A percentile compares a stretch with the other conserved stretches of the same genome.
Evolutionary conservation across 2,888 invertebrate genomes (phyloP).

Genomic region (Lasioglossum morio): DNA sequence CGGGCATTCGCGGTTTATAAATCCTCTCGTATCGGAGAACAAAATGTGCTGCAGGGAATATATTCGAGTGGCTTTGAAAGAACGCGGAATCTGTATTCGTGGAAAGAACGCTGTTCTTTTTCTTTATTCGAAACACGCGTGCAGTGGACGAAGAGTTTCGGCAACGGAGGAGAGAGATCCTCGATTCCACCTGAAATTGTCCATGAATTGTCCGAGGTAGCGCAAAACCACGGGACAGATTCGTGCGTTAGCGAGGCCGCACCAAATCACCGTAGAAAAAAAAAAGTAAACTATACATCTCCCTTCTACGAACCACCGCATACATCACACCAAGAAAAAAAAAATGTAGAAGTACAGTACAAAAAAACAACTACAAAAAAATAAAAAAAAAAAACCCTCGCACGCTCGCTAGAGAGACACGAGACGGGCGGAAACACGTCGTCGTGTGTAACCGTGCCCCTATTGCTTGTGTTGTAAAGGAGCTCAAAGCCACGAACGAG

Average conservation of each 20-base stretch:
- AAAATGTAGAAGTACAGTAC: slow-evolving; percentile 37
- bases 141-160: slow-evolving; percentile 14
- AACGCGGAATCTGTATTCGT: not conserved
- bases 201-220: not conserved
- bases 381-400: slow-evolving; percentile 40
- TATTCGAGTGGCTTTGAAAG: not conserved
- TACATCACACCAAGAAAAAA: slow-evolving; percentile 65
- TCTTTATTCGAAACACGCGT: not conserved
- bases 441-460: slow-evolving; percentile 72
- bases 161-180: not conserved
- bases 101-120: not conserved
- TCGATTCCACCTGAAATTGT: not conserved
- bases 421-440: slow-evolving; percentile 52
- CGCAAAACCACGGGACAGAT: slow-evolving; percentile 60
- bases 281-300: slow-evolving; percentile 54
- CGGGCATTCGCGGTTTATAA: not conserved
- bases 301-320: slow-evolving; percentile 65
- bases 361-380: slow-evolving; percentile 8
- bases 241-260: slow-evolving; percentile 68
- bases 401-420: slow-evolving; percentile 61
- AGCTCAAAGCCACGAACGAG: slow-evolving; percentile 94
- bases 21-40: not conserved
- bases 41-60: not conserved
- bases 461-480: slow-evolving; percentile 87
- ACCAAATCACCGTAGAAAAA: slow-evolving; percentile 59